Percentiles rank a stretch among this genome's conserved stretches.
phyloP scores from a whole-genome alignment of 2,888 invertebrate genomes.

The Cephonodes hylas region DNA sequence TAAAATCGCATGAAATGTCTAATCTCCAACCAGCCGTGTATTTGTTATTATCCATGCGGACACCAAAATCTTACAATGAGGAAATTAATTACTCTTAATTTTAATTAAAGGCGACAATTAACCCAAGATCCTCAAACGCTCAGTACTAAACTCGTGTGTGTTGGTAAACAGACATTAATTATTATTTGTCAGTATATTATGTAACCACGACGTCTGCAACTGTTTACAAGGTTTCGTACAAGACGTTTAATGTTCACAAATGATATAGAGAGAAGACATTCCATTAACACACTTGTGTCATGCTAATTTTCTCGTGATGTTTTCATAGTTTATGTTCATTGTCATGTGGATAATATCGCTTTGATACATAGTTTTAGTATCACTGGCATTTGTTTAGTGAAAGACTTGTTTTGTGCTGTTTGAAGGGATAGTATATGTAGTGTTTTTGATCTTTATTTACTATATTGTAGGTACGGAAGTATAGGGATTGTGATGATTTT shows the following conservation, averaged over 20 bases:
- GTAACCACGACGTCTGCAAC: background rate
- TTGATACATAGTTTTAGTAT: background rate
- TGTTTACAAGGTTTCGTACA: background rate
- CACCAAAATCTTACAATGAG: too few species aligned
- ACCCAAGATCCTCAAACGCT: background rate
- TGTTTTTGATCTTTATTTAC: background rate
- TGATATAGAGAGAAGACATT: constrained; percentile 4
- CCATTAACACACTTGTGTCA: constrained; percentile 1
- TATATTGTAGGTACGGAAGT: background rate
- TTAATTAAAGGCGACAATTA: too few species aligned
- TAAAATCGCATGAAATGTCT: too few species aligned
- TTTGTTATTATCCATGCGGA: too few species aligned
- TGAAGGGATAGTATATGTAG: background rate
- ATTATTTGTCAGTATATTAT: background rate
- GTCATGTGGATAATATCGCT: background rate
- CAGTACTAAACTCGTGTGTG: background rate
- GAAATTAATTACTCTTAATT: too few species aligned
- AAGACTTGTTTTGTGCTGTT: background rate
- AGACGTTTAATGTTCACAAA: background rate
- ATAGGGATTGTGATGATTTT: too few species aligned
- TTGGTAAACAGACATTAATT: background rate
- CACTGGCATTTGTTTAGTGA: background rate
- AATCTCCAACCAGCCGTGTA: too few species aligned
- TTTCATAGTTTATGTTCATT: background rate
- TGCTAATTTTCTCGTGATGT: background rate